These are phyloP conservation scores for Aleadryas rufinucha DNA, from an alignment of 2,113 vertebrate genomes.

Conservation along the genomic window DNA sequence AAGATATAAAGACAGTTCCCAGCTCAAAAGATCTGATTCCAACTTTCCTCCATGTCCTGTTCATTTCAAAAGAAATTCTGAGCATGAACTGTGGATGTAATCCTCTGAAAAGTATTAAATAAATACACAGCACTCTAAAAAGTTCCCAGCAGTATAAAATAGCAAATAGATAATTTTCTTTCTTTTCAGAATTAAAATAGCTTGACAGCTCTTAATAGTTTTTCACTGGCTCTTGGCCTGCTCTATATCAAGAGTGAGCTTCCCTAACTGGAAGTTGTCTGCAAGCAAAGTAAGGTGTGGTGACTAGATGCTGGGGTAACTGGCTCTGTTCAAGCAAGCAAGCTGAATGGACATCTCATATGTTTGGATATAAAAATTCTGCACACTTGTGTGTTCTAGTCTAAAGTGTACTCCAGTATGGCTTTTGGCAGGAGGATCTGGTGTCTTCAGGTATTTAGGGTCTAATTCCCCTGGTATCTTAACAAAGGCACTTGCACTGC, in stretches of 20 bases:
- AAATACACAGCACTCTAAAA: background rate
- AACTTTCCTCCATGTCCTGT: background rate
- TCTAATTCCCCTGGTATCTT: background rate
- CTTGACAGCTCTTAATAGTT: background rate
- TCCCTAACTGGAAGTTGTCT: background rate
- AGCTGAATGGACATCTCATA: background rate
- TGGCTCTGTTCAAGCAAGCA: background rate
- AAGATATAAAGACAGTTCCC: background rate
- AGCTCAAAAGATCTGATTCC: background rate
- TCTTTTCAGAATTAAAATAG: background rate
- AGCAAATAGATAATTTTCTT: background rate
- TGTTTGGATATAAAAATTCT: background rate
- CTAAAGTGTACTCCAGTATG: background rate
- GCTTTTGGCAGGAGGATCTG: background rate
- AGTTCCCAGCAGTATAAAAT: background rate
- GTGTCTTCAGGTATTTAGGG: background rate
- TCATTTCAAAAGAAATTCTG: background rate
- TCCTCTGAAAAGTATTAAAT: background rate
- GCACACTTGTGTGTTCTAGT: background rate
- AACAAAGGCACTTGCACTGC: background rate
- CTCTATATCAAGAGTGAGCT: background rate
- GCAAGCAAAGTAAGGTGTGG: background rate
- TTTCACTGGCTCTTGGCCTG: background rate
- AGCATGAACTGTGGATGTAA: background rate
- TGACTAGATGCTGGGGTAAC: background rate